phyloP scores from a whole-genome alignment of 2,113 vertebrate species.

The Natator depressus region DNA sequence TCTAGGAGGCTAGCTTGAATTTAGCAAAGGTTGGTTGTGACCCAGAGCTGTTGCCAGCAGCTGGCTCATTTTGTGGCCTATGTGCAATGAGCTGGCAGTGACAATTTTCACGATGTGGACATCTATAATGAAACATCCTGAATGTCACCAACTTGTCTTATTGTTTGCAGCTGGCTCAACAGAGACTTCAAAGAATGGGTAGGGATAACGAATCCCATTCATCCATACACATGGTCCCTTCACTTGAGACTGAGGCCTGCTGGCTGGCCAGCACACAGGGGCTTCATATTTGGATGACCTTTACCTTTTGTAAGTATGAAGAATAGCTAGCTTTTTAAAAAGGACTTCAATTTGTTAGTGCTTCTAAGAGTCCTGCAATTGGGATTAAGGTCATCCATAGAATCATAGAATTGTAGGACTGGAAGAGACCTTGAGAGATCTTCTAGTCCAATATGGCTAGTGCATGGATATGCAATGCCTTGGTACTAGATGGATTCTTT shows the following conservation, averaged over 20 bases:
- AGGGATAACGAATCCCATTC: neutral
- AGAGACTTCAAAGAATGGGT: neutral
- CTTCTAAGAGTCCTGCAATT: neutral
- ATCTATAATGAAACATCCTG: conserved; percentile 19
- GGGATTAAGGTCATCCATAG: neutral
- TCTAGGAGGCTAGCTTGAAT: neutral
- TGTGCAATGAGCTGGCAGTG: neutral
- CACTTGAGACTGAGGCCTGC: accelerated
- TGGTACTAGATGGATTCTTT: neutral
- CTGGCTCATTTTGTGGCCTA: neutral
- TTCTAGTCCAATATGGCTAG: neutral
- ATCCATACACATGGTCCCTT: neutral
- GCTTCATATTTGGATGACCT: neutral
- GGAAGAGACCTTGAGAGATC: no score
- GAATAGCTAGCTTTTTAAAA: neutral
- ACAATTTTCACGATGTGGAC: conserved; percentile 21
- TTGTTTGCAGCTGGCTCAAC: neutral
- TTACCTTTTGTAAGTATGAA: neutral
- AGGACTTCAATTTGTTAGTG: neutral
- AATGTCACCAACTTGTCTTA: conserved; percentile 7
- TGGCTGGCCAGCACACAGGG: neutral
- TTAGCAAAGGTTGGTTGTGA: conserved; percentile 46
- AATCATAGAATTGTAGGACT: no score
- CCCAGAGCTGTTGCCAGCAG: conserved; percentile 16
- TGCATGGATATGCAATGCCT: neutral